phyloP scores from a whole-genome alignment of 2,797 vertebrate genomes.

The Kryptolebias ocellatus region DNA sequence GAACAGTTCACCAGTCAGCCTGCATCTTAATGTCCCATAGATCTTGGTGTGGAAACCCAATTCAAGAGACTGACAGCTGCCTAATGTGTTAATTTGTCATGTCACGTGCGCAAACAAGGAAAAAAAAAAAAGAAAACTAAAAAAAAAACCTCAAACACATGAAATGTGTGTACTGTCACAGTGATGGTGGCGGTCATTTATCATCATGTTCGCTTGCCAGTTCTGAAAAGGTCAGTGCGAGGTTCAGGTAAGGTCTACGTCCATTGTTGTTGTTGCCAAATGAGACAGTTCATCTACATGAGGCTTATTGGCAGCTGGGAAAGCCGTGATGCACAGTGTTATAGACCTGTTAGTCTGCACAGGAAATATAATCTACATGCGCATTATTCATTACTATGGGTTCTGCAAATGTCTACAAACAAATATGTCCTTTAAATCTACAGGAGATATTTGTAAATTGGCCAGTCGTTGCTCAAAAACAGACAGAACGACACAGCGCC shows the following conservation, averaged over 20 bases:
- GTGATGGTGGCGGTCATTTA: conserved; percentile 7
- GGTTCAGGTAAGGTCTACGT: neutral
- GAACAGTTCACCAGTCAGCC: neutral
- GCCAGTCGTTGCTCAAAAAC: no score
- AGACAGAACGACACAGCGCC: no score
- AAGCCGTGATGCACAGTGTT: neutral
- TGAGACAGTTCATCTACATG: neutral
- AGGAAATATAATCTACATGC: no score
- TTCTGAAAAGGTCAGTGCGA: neutral
- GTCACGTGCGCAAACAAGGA: neutral
- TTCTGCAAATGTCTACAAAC: no score
- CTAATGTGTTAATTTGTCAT: conserved; percentile 26
- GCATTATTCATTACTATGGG: no score
- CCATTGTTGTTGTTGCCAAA: neutral
- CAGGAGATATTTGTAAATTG: no score
- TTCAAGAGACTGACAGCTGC: conserved; percentile 7
- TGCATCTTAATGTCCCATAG: neutral
- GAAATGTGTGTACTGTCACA: neutral
- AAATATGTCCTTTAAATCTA: no score
- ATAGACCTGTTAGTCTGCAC: no score
- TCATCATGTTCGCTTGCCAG: conserved; percentile 4
- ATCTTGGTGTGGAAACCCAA: conserved; percentile 5
- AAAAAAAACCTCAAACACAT: neutral
- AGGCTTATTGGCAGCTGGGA: neutral
- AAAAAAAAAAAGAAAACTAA: neutral